Percentiles rank a stretch among this genome's conserved stretches.
Evolutionary conservation across 2,797 vertebrate genomes (phyloP).

Genomic region (Anas georgica): DNA sequence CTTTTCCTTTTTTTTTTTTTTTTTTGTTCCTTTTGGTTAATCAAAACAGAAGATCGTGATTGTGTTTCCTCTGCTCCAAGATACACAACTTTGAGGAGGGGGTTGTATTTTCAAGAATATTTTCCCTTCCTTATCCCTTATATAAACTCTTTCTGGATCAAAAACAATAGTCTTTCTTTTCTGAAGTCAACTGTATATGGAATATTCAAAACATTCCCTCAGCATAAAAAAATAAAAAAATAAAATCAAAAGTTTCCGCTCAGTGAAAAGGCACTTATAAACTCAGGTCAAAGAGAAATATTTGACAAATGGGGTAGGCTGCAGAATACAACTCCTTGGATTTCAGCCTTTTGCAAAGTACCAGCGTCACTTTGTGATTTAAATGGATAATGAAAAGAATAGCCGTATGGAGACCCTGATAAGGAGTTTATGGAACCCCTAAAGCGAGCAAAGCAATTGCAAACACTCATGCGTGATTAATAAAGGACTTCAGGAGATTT

Average conservation of each 20-base stretch:
- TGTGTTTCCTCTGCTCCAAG: conserved; percentile 76
- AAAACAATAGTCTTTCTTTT: conserved; percentile 75
- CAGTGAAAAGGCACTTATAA: conserved; percentile 17
- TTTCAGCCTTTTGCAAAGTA: background rate
- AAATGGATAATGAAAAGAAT: background rate
- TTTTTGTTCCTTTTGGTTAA: conserved; percentile 59
- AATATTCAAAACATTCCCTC: conserved; percentile 64
- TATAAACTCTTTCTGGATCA: conserved; percentile 61
- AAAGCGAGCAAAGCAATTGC: background rate
- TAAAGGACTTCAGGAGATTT: background rate
- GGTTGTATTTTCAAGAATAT: conserved; percentile 76
- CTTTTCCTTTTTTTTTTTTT: background rate
- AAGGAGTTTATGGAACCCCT: background rate
- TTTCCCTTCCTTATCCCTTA: conserved; percentile 73
- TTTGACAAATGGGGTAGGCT: background rate
- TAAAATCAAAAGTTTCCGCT: background rate
- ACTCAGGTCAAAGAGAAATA: conserved; percentile 19
- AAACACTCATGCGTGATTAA: background rate
- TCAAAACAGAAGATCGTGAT: conserved; percentile 70
- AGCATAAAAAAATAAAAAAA: conserved; percentile 33
- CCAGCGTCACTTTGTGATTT: background rate
- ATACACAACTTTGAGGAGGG: conserved; percentile 75
- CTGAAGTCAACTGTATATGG: conserved; percentile 56
- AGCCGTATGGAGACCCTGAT: background rate
- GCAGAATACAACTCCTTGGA: background rate